phyloP scores from a whole-genome alignment of 92 coral and sea anemone genomes.

The Siderastrea siderea region DNA sequence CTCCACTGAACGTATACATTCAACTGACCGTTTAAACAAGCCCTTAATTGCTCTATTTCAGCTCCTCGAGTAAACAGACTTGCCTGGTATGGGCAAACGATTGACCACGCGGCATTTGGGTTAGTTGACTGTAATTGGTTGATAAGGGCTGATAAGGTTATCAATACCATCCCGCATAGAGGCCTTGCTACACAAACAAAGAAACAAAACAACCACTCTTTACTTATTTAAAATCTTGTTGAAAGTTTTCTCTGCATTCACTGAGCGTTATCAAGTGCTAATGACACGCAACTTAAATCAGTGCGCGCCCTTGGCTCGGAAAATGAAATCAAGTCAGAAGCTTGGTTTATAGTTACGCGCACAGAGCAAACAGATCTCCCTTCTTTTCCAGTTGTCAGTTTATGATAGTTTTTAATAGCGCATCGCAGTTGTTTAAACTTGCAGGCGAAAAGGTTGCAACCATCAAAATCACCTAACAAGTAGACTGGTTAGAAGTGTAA shows the following conservation, averaged over 20 bases:
- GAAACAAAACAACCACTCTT: neutral
- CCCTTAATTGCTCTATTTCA: slow-evolving; percentile 12
- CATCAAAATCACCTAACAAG: slow-evolving; percentile 16
- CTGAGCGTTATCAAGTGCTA: neutral
- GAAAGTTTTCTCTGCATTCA: slow-evolving; percentile 18
- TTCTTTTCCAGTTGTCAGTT: slow-evolving; percentile 7
- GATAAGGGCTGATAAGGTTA: slow-evolving; percentile 36
- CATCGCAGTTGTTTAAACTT: slow-evolving; percentile 28
- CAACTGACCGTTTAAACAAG: slow-evolving; percentile 32
- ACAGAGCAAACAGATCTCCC: slow-evolving; percentile 19
- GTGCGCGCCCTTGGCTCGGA: neutral
- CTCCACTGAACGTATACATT: neutral
- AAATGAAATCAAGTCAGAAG: neutral
- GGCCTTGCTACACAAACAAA: slow-evolving; percentile 14
- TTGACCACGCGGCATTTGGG: slow-evolving; percentile 24
- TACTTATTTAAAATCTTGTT: neutral
- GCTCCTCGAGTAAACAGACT: slow-evolving; percentile 37
- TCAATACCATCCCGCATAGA: slow-evolving; percentile 5
- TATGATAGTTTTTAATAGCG: slow-evolving; percentile 32
- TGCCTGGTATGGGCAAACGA: slow-evolving; percentile 12
- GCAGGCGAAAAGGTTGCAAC: slow-evolving; percentile 12
- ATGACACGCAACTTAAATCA: slow-evolving; percentile 1
- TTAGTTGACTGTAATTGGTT: slow-evolving; percentile 58
- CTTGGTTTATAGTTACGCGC: neutral
- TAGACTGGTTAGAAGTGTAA: slow-evolving; percentile 1